These are phyloP conservation scores for Lasioglossum malachurum DNA, from an alignment of 2,888 invertebrate species.

Conservation along the genomic window DNA sequence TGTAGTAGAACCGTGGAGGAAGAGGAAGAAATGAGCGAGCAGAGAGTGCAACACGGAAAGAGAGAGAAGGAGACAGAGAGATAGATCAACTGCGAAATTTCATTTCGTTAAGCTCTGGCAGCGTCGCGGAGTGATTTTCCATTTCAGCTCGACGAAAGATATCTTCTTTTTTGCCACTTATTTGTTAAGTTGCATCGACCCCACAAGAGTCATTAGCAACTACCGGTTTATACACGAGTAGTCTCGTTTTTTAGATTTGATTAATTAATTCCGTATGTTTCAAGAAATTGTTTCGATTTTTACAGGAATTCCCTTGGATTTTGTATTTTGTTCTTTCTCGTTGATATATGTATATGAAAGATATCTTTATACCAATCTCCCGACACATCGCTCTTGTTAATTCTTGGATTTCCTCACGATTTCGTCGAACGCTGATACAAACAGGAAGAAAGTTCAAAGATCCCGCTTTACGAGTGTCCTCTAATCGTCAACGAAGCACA, in stretches of 20 bases:
- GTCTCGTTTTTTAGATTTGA: too few relatives aligned
- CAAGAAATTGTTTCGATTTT: too few relatives aligned
- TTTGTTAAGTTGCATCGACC: too few relatives aligned
- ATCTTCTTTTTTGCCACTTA: too few relatives aligned
- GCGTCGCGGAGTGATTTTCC: constrained; percentile 64
- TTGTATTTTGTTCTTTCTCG: too few relatives aligned
- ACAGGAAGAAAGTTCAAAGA: neutral
- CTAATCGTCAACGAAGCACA: constrained; percentile 68
- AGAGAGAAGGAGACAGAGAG: neutral
- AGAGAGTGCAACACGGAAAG: neutral
- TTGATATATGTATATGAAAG: constrained; percentile 5
- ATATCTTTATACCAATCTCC: constrained; percentile 52
- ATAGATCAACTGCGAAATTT: constrained; percentile 69
- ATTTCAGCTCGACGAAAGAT: constrained; percentile 46
- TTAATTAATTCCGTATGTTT: too few relatives aligned
- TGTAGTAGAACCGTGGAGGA: neutral
- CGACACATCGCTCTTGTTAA: constrained; percentile 45
- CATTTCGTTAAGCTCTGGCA: constrained; percentile 74
- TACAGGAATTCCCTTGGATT: too few relatives aligned
- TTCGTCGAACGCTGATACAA: neutral
- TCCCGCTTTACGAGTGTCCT: constrained; percentile 65
- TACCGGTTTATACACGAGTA: too few relatives aligned
- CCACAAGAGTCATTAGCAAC: too few relatives aligned
- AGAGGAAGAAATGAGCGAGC: constrained; percentile 12
- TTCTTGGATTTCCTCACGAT: neutral